Conservation (phyloP, 1,140 invertebrate genomes). For the Papilio helenus region DNA sequence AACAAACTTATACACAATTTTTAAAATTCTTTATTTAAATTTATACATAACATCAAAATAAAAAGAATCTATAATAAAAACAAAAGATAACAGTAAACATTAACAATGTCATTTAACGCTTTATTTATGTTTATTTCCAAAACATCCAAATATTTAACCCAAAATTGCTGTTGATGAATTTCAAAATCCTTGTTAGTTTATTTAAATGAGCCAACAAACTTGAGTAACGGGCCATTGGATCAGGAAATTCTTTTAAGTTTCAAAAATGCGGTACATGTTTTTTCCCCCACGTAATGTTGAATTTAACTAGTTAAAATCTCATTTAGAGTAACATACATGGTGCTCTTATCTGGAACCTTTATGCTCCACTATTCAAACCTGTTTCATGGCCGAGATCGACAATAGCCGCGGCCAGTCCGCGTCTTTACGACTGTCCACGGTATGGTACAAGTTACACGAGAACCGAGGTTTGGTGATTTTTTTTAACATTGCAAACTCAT, state of each 20-base stretch:
- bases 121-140: conserved; percentile 13
- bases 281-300: conserved; percentile 32
- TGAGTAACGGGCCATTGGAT: conserved; percentile 27
- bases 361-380: conserved; percentile 58
- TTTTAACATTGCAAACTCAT: no score
- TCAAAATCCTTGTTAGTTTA: conserved; percentile 37
- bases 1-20: no score
- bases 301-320: conserved; percentile 42
- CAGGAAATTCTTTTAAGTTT: conserved; percentile 22
- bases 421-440: conserved; percentile 63
- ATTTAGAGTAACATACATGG: conserved; percentile 51
- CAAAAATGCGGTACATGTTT: conserved; percentile 30
- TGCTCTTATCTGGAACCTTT: conserved; percentile 58
- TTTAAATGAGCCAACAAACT: conserved; percentile 30
- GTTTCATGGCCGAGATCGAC: conserved; percentile 67
- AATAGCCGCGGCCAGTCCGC: conserved; percentile 70
- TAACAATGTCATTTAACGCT: neutral
- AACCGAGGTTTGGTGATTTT: conserved; percentile 38
- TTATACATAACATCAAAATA: conserved; percentile 6
- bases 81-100: conserved; percentile 1
- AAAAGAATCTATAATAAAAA: neutral
- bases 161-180: conserved; percentile 27
- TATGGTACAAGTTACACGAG: conserved; percentile 45
- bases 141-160: neutral
- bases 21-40: neutral